Evolutionary conservation across 2,888 invertebrate genomes (phyloP).

Genomic region (Byasa hedistus): DNA sequence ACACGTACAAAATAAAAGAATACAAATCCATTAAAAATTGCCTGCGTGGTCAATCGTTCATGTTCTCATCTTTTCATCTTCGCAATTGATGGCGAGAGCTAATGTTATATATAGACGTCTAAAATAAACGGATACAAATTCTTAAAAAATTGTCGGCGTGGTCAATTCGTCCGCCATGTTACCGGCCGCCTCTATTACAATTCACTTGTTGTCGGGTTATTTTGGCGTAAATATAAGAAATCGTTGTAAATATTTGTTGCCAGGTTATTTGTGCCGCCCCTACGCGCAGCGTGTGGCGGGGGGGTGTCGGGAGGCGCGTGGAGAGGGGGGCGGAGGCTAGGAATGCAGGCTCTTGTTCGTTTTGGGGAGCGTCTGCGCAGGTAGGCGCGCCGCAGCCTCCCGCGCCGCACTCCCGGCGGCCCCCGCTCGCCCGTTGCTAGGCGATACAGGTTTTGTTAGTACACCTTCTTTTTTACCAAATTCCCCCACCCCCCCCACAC

Average conservation of each 20-base stretch:
- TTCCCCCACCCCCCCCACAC: too few relatives aligned
- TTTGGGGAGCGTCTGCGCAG: slow-evolving; percentile 79
- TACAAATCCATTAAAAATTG: too few relatives aligned
- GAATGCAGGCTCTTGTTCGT: slow-evolving; percentile 77
- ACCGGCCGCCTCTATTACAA: too few relatives aligned
- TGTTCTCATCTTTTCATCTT: too few relatives aligned
- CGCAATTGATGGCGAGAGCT: too few relatives aligned
- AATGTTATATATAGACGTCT: too few relatives aligned
- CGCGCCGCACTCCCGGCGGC: slow-evolving; percentile 37
- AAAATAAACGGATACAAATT: too few relatives aligned
- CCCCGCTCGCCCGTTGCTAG: slow-evolving; percentile 49
- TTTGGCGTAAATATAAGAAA: neutral
- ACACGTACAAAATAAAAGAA: too few relatives aligned
- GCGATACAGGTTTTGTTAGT: slow-evolving; percentile 35
- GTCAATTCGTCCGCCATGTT: too few relatives aligned
- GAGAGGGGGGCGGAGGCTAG: slow-evolving; percentile 57
- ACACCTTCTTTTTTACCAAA: slow-evolving; percentile 25
- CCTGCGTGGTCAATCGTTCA: too few relatives aligned
- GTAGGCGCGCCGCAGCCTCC: slow-evolving; percentile 61
- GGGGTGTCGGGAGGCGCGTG: slow-evolving; percentile 50
- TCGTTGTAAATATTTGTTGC: neutral
- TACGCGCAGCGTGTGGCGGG: slow-evolving; percentile 30
- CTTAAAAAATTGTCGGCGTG: too few relatives aligned
- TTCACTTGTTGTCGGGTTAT: too few relatives aligned
- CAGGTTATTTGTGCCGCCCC: slow-evolving; percentile 15